Percentiles rank a stretch among this genome's conserved stretches.
These are phyloP conservation scores for Muntiacus muntjak DNA, from an alignment of 2,113 vertebrate genomes.

Conservation along the genomic window DNA sequence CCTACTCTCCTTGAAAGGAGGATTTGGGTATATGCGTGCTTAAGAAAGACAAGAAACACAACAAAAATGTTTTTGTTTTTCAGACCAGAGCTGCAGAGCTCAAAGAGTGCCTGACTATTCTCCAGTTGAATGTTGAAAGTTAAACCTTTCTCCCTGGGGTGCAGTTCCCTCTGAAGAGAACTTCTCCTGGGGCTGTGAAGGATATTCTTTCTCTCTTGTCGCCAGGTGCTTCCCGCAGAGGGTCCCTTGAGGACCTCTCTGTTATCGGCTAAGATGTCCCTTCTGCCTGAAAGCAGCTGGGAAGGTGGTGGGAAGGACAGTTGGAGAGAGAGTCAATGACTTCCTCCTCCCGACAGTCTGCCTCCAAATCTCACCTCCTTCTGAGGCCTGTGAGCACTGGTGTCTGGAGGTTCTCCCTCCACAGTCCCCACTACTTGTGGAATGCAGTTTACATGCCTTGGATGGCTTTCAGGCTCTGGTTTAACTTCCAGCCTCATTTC, in stretches of 20 bases:
- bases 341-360: not conserved
- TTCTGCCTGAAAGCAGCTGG: not conserved
- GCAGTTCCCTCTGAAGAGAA: not conserved
- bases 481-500: not conserved
- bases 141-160: not conserved
- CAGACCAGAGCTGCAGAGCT: not conserved
- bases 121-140: not conserved
- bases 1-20: not conserved
- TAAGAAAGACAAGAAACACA: not conserved
- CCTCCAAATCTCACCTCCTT: not conserved
- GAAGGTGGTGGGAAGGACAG: not conserved
- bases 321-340: not conserved
- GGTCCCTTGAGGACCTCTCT: not conserved
- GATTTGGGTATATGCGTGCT: not conserved
- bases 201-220: not conserved
- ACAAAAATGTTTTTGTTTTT: not conserved
- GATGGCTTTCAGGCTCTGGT: not conserved
- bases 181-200: not conserved
- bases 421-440: fast-evolving
- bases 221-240: not conserved
- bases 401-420: not conserved
- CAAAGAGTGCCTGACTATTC: not conserved
- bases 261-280: not conserved
- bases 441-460: not conserved
- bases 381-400: not conserved